These are phyloP conservation scores for Tyrannus savana DNA, from an alignment of 2,113 vertebrate genomes.

Conservation along the genomic window DNA sequence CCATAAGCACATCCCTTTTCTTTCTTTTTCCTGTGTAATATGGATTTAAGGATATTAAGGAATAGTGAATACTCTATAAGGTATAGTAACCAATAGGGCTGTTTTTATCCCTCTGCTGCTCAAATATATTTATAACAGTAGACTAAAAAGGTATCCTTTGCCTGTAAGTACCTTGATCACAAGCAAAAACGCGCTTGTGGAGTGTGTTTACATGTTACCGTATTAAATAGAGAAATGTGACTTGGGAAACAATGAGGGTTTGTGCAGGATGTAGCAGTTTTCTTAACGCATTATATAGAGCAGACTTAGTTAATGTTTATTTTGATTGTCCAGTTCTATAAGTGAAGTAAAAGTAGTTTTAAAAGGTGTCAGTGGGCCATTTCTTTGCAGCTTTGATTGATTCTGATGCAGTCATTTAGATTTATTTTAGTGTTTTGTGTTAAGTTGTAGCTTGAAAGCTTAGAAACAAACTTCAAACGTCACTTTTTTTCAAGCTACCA, in stretches of 20 bases:
- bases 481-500: background rate
- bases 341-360: background rate
- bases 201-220: background rate
- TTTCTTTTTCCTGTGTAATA: background rate
- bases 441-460: background rate
- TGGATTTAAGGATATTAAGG: background rate
- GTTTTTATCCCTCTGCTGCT: background rate
- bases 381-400: background rate
- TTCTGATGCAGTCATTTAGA: background rate
- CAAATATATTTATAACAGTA: background rate
- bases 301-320: background rate
- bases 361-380: background rate
- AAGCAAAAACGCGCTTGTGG: background rate
- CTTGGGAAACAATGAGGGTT: background rate
- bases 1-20: background rate
- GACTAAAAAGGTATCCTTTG: background rate
- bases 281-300: background rate
- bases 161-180: background rate
- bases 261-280: background rate
- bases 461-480: background rate
- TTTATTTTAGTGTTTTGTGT: background rate
- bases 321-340: background rate
- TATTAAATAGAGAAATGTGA: background rate
- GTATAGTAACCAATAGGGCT: background rate
- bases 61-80: background rate